Evolutionary conservation across 1,140 invertebrate genomes (phyloP).

Genomic region (Chrysopa pallens): DNA sequence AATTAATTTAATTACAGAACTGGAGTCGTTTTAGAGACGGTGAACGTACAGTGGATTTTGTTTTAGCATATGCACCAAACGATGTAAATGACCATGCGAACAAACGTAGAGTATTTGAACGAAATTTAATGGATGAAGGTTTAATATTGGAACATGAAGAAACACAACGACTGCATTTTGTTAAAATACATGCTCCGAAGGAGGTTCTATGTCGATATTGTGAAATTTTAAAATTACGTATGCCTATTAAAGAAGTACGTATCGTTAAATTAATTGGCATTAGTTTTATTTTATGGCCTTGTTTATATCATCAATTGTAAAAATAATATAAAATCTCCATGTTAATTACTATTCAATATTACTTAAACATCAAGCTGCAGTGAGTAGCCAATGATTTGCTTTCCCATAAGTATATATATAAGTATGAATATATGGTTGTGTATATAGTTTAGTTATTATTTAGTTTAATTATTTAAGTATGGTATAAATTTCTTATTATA

Average conservation of each 20-base stretch:
- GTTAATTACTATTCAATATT: no score
- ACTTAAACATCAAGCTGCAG: no score
- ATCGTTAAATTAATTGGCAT: not conserved
- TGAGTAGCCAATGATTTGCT: no score
- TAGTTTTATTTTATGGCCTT: no score
- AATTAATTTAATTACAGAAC: constrained; percentile 6
- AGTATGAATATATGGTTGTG: no score
- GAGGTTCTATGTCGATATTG: constrained; percentile 66
- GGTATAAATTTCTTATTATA: no score
- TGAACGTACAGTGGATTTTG: constrained; percentile 38
- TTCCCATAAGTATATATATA: no score
- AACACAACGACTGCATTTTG: constrained; percentile 37
- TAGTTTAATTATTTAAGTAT: no score
- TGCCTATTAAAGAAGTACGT: constrained; percentile 63
- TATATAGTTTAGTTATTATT: no score
- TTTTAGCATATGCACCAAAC: constrained; percentile 32
- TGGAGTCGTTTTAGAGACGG: constrained; percentile 19
- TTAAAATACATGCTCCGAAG: constrained; percentile 62
- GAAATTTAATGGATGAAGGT: constrained; percentile 36
- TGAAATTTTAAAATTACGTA: constrained; percentile 72
- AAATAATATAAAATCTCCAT: no score
- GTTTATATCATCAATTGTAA: no score
- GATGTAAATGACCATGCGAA: constrained; percentile 21
- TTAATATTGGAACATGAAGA: constrained; percentile 39
- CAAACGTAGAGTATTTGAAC: constrained; percentile 35